Base-by-base conservation (phyloP, 2,113 vertebrate genomes). In the Nettapus auritus region DNA sequence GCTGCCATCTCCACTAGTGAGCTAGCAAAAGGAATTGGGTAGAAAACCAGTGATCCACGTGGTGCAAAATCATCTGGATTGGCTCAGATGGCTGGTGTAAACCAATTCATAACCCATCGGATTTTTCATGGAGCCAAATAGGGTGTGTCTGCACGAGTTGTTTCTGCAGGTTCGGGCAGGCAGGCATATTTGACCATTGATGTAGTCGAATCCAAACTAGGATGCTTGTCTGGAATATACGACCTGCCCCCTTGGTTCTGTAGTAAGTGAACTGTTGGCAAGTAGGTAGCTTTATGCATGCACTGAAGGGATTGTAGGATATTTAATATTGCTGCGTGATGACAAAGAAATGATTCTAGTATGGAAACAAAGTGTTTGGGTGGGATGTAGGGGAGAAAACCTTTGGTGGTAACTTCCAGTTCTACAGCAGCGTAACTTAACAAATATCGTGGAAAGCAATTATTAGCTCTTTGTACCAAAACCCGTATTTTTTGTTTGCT, bases 161-260 rank as follows among this genome's bases (percentile, higher is more conserved):
- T 13, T 74, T 18, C 69, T 89, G 85, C 79, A 76, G 85, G 88
- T 75, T 89, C 66, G 67, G 66, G 63, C 78, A 91, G 13, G 81
- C 73, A 91, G 55, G 31, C 16, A 1, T 15, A 3, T 84, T 76
- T 52, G 89, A 14, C 40, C 40, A 1, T 7, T 53, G 66, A 13
- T 87, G 69, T 7, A 36, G 44, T 1, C 77, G n/a, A 56, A 66
- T 60, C 33, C 14, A 12, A 64, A 56, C 20, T 22, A 48, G 11
- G 50, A 13, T 8, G 8, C 53, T 40, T 31, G 5, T 40, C 42
- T 68, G 34, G 42, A 31, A 10, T 0, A 0, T 36, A 13, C 48
- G 44, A 33, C 55, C 67, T 50, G 11, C 28, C 48, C 13, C 13
- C 15, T 44, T 56, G 33, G 3, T 23, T 70, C 34, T 56, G 20